A percentile compares a stretch with the other conserved stretches of the same genome.
These are phyloP conservation scores for Zaprionus taronus DNA, from an alignment of 1,140 invertebrate species.

Conservation along the genomic window DNA sequence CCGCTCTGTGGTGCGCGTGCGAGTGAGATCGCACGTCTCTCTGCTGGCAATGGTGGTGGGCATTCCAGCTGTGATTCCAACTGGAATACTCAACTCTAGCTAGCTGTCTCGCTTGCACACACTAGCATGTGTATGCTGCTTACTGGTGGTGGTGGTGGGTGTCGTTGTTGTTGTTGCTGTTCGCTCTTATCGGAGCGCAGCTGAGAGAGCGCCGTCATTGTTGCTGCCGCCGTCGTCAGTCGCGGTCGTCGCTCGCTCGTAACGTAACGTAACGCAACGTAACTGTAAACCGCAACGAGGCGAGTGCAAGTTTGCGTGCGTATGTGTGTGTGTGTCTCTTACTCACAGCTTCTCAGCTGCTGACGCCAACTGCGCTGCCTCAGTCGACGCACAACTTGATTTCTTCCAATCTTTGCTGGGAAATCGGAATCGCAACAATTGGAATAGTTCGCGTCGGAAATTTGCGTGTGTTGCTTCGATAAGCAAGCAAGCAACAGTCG, in stretches of 20 bases:
- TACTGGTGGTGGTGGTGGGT: conserved; percentile 23
- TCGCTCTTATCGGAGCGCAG: conserved; percentile 24
- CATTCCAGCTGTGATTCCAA: conserved; percentile 76
- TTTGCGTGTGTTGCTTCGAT: conserved; percentile 47
- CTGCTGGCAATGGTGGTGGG: conserved; percentile 48
- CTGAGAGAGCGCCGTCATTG: conserved; percentile 39
- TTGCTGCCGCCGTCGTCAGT: conserved; percentile 32
- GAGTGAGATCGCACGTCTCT: conserved; percentile 12
- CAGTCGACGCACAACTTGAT: conserved; percentile 60
- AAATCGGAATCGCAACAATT: conserved; percentile 77
- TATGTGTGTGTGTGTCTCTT: conserved; percentile 13
- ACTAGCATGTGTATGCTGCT: not conserved
- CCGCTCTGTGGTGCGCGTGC: not conserved
- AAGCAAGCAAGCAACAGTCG: conserved; percentile 24
- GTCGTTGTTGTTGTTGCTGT: not conserved
- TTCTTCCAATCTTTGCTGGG: conserved; percentile 73
- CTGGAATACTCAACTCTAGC: conserved; percentile 52
- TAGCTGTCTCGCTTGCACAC: conserved; percentile 46
- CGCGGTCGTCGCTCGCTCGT: conserved; percentile 31
- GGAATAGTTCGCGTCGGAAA: conserved; percentile 49
- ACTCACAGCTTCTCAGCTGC: conserved; percentile 36
- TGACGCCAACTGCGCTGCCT: conserved; percentile 2
- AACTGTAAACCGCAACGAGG: conserved; percentile 43
- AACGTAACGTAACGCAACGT: conserved; percentile 6
- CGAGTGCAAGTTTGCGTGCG: conserved; percentile 21